A percentile compares a stretch with the other conserved stretches of the same genome.
Conservation (phyloP, 2,888 invertebrate genomes). For the Entomobrya proxima region DNA sequence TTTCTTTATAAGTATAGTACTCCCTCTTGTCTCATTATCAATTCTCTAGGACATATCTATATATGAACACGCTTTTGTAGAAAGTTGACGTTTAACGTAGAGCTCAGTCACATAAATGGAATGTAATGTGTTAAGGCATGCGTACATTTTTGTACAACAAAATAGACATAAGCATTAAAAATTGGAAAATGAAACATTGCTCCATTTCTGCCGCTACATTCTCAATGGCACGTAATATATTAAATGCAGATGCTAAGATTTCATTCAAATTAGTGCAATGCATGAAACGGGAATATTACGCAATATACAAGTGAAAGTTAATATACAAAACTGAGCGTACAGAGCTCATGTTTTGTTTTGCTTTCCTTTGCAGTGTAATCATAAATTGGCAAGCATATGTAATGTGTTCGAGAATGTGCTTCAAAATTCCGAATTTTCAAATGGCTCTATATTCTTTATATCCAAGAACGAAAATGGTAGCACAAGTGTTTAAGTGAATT, state of each 20-base stretch:
- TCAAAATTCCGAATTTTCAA: no score
- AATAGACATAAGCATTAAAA: conserved; percentile 2
- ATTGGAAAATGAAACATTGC: conserved; percentile 32
- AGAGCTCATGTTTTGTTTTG: neutral
- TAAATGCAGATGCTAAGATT: conserved; percentile 49
- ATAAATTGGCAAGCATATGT: no score
- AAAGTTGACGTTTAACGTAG: neutral
- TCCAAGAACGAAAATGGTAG: no score
- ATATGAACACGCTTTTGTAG: neutral
- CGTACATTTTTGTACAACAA: conserved; percentile 15
- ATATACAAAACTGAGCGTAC: neutral
- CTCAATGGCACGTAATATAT: conserved; percentile 37
- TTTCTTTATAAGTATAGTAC: neutral
- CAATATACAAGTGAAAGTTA: neutral
- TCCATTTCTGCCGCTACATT: conserved; percentile 35
- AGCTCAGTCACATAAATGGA: conserved; percentile 7
- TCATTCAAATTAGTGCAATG: conserved; percentile 13
- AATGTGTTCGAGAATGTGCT: no score
- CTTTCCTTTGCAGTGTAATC: no score
- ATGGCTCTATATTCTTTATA: no score
- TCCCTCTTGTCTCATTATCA: conserved; percentile 65
- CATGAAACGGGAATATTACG: neutral
- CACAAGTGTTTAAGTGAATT: no score
- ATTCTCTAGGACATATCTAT: conserved; percentile 41
- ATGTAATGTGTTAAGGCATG: conserved; percentile 42